Base-by-base conservation (phyloP, 2,113 vertebrate genomes). In the Nibea albiflora region DNA sequence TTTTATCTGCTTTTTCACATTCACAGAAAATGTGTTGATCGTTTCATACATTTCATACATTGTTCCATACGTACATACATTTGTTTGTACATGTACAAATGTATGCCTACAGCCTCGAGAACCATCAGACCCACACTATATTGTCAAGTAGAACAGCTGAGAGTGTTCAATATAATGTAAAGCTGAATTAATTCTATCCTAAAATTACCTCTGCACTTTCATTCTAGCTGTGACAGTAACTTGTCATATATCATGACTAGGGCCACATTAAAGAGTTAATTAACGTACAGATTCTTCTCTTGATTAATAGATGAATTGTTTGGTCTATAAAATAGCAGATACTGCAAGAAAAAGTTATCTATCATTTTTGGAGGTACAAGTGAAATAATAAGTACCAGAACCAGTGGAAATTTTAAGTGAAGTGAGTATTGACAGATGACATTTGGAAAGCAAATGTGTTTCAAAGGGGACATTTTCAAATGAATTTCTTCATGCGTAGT, bases 31-130 rank as follows among this genome's bases (percentile, higher is more conserved):
- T 53, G n/a, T 53, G 49, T 53, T 50, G 11, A 68, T 67, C 28
- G 1, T n/a, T 8, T 56, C 0, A 35, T 35, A 35, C 35, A 35
- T n/a, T n/a, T 8, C 6, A n/a, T n/a, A n/a, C n/a, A n/a, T n/a
- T n/a, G n/a, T n/a, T n/a, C n/a, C n/a, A n/a, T n/a, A n/a, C n/a
- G n/a, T 39, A 9, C 35, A 22, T 57, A 42, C 28, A 28, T 62
- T 31, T 14, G 17, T 35, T n/a, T n/a, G n/a, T n/a, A n/a, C n/a
- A n/a, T n/a, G n/a, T n/a, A n/a, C n/a, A n/a, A n/a, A n/a, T n/a
- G n/a, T n/a, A n/a, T n/a, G n/a, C n/a, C n/a, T n/a, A n/a, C 76
- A 76, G 62, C 39, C 62, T 58, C 3, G 68, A 61, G 47, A 75
- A 63, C 63, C 84, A 56, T 20, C 46, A 78, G 28, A 54, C n/a